phyloP scores from a whole-genome alignment of 2,113 vertebrate genomes.

The Aramus guarauna region DNA sequence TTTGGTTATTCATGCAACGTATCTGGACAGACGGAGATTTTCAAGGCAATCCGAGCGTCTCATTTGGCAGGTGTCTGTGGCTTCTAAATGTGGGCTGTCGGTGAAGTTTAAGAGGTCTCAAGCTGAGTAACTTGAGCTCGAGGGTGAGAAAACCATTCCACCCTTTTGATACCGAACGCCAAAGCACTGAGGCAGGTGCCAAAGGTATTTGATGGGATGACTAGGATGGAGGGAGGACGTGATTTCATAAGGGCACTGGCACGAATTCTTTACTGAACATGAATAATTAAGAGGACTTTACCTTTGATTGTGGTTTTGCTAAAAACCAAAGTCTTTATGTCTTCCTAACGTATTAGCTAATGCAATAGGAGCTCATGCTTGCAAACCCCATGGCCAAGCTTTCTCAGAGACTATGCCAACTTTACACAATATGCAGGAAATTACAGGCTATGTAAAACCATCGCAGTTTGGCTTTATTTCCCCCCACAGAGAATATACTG shows the following conservation, averaged over 20 bases:
- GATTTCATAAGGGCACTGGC: not conserved
- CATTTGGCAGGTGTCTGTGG: conserved; percentile 13
- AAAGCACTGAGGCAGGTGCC: not conserved
- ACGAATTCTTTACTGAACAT: conserved; percentile 27
- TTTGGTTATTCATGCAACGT: not conserved
- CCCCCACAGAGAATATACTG: not conserved
- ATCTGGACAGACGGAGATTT: not conserved
- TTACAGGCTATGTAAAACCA: conserved; percentile 16
- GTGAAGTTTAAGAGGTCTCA: not conserved
- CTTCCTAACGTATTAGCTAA: conserved; percentile 50
- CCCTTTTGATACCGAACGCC: not conserved
- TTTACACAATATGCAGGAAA: conserved; percentile 36
- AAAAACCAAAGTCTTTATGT: conserved; percentile 22
- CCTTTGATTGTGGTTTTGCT: conserved; percentile 34
- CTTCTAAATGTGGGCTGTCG: not conserved
- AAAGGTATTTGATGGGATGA: not conserved
- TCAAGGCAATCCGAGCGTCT: not conserved
- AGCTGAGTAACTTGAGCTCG: not conserved
- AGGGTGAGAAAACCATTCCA: not conserved
- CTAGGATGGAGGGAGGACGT: not conserved
- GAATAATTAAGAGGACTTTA: conserved; percentile 59
- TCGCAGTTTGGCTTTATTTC: conserved; percentile 14
- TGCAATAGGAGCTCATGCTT: not conserved
- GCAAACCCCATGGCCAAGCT: conserved; percentile 9
- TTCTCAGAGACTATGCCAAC: not conserved